phyloP scores from a whole-genome alignment of 2,888 invertebrate genomes.

The Camptogramma bilineatum region DNA sequence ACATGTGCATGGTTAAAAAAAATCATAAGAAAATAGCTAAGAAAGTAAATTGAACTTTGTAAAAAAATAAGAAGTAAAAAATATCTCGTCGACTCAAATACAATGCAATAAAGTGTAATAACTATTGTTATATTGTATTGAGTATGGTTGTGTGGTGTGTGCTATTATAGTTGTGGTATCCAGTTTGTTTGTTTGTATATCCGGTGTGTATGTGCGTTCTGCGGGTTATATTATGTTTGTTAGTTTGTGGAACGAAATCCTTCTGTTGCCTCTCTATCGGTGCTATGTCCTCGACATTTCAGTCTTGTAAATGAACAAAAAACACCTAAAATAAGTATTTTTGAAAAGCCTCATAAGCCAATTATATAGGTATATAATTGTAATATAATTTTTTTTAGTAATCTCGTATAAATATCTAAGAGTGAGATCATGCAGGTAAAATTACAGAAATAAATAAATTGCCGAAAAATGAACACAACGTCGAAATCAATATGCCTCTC shows the following conservation, averaged over 20 bases:
- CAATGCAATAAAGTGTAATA: conserved; percentile 22
- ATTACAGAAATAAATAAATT: conserved; percentile 81
- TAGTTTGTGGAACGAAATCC: conserved; percentile 51
- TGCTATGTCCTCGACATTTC: conserved; percentile 74
- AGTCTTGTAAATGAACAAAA: conserved; percentile 80
- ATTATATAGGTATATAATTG: conserved; percentile 80
- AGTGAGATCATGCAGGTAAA: conserved; percentile 83
- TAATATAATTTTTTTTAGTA: conserved; percentile 75
- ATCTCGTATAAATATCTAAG: conserved; percentile 85
- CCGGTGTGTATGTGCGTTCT: conserved; percentile 65
- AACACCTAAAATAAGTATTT: conserved; percentile 73
- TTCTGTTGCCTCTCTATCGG: conserved; percentile 65
- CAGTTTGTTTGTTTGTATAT: conserved; percentile 42
- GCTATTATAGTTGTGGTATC: conserved; percentile 44
- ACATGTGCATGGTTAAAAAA: conserved; percentile 47
- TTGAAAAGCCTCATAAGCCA: conserved; percentile 83
- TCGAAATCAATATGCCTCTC: conserved; percentile 83
- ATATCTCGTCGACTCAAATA: conserved; percentile 22
- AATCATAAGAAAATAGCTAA: conserved; percentile 32
- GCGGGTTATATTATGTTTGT: conserved; percentile 58
- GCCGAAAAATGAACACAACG: conserved; percentile 84
- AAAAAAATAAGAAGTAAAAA: conserved; percentile 30
- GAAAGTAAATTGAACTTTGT: conserved; percentile 29
- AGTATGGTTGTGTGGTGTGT: conserved; percentile 18
- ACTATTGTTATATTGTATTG: conserved; percentile 18